Percentiles rank a stretch among this genome's conserved stretches.
phyloP scores from a whole-genome alignment of 2,797 vertebrate genomes.

The Peromyscus melanophrys region DNA sequence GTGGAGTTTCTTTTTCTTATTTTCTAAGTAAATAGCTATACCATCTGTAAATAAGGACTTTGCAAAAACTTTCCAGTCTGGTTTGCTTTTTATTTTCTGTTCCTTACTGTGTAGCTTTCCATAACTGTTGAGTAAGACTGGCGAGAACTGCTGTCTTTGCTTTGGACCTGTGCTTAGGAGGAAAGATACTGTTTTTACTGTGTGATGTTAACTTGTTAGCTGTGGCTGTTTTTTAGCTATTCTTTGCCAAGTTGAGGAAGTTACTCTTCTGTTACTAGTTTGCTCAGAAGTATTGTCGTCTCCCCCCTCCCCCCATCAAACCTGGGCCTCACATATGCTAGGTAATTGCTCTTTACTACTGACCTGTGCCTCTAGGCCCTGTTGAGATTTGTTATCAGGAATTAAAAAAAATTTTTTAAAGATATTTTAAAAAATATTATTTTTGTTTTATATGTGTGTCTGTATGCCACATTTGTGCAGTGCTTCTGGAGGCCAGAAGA shows the following conservation, averaged over 20 bases:
- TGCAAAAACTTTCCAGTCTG: not conserved
- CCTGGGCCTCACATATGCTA: not conserved
- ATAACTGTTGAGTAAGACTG: conserved; percentile 43
- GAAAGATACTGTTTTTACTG: conserved; percentile 5
- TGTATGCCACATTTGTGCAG: not conserved
- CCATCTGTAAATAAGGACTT: not conserved
- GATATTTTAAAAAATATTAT: not conserved
- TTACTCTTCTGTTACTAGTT: conserved; percentile 35
- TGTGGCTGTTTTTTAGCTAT: not conserved
- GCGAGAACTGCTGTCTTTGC: not conserved
- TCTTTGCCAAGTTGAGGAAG: conserved; percentile 15
- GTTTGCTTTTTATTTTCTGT: conserved; percentile 39
- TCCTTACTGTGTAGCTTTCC: conserved; percentile 39
- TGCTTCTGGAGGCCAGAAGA: not conserved
- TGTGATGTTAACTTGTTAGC: not conserved
- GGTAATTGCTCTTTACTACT: not conserved
- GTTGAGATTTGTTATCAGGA: conserved; percentile 36
- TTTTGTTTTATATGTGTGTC: not conserved
- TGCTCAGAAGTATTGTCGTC: not conserved
- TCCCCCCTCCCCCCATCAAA: not conserved
- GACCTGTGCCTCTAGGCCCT: not conserved
- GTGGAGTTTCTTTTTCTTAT: conserved; percentile 9
- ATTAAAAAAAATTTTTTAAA: not conserved
- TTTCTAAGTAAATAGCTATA: conserved; percentile 30
- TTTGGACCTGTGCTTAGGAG: not conserved